phyloP scores from a whole-genome alignment of 2,113 vertebrate species.

The Dicrurus megarhynchus region DNA sequence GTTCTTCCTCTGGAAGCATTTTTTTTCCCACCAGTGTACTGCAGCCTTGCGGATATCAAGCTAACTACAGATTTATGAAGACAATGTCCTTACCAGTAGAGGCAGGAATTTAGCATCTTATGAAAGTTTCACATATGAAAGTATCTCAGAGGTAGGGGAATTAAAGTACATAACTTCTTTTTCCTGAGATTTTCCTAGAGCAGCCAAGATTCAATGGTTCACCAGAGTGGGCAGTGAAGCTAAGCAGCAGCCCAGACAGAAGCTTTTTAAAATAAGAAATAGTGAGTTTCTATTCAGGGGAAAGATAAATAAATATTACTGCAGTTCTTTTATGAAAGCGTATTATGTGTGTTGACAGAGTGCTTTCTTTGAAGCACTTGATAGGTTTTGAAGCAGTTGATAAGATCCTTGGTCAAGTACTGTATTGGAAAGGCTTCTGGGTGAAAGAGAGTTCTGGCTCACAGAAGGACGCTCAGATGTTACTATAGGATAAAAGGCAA shows the following conservation, averaged over 20 bases:
- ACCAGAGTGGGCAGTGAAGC: neutral
- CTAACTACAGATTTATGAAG: neutral
- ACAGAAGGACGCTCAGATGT: rapidly evolving
- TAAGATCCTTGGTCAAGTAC: neutral
- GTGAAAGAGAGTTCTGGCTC: neutral
- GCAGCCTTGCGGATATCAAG: neutral
- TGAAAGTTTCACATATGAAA: too few species aligned
- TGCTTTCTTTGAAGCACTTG: neutral
- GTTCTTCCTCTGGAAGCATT: neutral
- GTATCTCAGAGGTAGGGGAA: neutral
- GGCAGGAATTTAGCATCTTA: neutral
- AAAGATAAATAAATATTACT: neutral
- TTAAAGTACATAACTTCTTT: neutral
- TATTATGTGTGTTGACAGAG: neutral
- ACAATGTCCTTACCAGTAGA: neutral
- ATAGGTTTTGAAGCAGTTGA: neutral
- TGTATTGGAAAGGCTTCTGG: neutral
- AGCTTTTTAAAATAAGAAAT: neutral
- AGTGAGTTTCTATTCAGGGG: neutral
- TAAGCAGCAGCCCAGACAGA: neutral
- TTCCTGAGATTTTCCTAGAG: neutral
- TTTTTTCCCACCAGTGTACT: neutral
- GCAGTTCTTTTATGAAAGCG: neutral
- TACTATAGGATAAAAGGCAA: neutral
- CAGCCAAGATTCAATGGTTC: neutral